A percentile compares a stretch with the other conserved stretches of the same genome.
Evolutionary conservation across 2,113 vertebrate species (phyloP).

Genomic region (Scomber japonicus): DNA sequence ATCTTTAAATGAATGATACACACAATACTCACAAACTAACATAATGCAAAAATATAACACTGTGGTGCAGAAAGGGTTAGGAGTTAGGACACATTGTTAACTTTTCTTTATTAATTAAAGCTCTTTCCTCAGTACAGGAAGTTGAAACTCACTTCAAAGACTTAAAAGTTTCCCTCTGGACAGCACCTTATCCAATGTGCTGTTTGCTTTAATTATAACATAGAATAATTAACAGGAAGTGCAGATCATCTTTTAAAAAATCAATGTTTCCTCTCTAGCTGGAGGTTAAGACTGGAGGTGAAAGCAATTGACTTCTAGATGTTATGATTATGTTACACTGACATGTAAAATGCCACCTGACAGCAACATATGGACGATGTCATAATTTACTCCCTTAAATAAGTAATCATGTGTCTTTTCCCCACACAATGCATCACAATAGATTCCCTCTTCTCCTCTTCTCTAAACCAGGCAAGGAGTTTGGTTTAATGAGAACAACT

Average conservation of each 20-base stretch:
- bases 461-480: conserved; percentile 47
- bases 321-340: conserved; percentile 43
- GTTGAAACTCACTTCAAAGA: conserved; percentile 56
- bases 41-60: neutral
- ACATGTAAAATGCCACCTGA: conserved; percentile 36
- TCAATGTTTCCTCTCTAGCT: conserved; percentile 50
- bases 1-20: neutral
- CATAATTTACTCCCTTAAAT: neutral
- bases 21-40: conserved; percentile 14
- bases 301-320: conserved; percentile 63
- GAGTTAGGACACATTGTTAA: conserved; percentile 9
- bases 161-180: conserved; percentile 49
- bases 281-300: conserved; percentile 46
- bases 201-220: conserved; percentile 64
- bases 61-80: conserved; percentile 4
- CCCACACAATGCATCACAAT: conserved; percentile 7
- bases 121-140: conserved; percentile 24
- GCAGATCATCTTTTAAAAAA: conserved; percentile 53
- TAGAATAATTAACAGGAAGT: conserved; percentile 57
- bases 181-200: conserved; percentile 39
- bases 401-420: neutral
- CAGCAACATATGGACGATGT: conserved; percentile 14
- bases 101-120: conserved; percentile 41
- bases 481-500: conserved; percentile 67
- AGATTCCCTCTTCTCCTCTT: neutral